Conservation (phyloP, 2,113 vertebrate species). For the Grammomys dolichurus region DNA sequence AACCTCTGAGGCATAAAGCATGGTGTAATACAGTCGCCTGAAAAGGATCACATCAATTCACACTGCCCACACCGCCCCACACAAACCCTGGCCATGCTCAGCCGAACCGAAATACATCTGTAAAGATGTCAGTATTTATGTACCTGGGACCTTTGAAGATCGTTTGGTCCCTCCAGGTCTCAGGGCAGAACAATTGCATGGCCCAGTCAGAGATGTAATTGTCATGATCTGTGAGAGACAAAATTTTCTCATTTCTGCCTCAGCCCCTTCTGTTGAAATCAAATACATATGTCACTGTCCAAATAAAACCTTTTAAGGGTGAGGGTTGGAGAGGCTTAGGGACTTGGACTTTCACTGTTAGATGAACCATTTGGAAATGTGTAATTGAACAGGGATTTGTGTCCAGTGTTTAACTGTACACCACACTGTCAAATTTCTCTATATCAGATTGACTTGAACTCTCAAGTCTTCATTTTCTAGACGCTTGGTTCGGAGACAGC, state of each 20-base stretch:
- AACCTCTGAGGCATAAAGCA: conserved; percentile 46
- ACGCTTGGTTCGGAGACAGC: not conserved
- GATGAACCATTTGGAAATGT: conserved; percentile 4
- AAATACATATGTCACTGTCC: conserved; percentile 44
- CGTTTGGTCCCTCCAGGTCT: conserved; percentile 25
- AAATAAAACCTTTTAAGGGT: conserved; percentile 27
- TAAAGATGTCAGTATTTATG: conserved; percentile 33
- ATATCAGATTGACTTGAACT: not conserved
- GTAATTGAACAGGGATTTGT: conserved; percentile 9
- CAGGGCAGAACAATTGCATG: not conserved
- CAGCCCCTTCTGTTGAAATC: conserved; percentile 39
- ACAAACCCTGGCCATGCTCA: not conserved
- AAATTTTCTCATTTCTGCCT: conserved; percentile 47
- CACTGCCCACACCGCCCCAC: not conserved
- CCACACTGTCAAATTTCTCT: not conserved
- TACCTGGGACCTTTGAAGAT: conserved; percentile 49
- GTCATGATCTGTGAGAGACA: not conserved
- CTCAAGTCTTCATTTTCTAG: not conserved
- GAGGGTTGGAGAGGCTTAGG: not conserved
- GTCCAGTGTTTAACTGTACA: not conserved
- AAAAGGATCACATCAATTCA: conserved; percentile 37
- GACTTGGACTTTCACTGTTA: not conserved
- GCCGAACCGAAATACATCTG: conserved; percentile 37
- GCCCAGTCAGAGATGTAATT: conserved; percentile 37
- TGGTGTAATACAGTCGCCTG: conserved; percentile 4